Base-by-base conservation (phyloP, 2,797 vertebrate genomes). In the Leptodactylus fallax region DNA sequence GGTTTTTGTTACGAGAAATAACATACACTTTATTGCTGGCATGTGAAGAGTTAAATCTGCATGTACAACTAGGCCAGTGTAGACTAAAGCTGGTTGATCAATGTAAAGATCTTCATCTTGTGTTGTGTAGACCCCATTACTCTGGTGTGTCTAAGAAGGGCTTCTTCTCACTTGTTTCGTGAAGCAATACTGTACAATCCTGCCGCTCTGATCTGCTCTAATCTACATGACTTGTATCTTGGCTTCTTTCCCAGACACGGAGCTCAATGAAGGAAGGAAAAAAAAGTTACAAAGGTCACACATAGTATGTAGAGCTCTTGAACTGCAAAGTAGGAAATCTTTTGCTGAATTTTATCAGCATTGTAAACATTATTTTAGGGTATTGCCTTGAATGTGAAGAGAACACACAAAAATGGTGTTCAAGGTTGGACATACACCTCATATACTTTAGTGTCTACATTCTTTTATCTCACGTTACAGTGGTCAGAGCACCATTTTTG, bases 161-260 rank as follows among this genome's bases (percentile, higher is more conserved):
- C 67, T 27, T 71, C 53, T 25, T 71, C 78, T 85, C 65, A 51
- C 67, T 81, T 82, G 60, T 81, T 56, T 74, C 67, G 61, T 76
- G 71, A 16, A 85, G 74, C 47, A 77, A 25, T 74, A n/a, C n/a
- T n/a, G n/a, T n/a, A 76, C 83, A 85, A 85, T 76, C 83, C 83
- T 47, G 56, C 36, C 4, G 53, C 82, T 84, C 53, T 84, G 81
- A 83, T 85, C 36, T 76, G 13, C 56, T 63, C 21, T 63, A 77
- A 85, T 85, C 83, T 85, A 51, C 71, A 85, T 79, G 72, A 71
- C 87, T 81, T 81, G 74, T 49, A 78, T 79, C 81, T 87, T 87
- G 87, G 87, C 87, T 19, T 53, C 72, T 21, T 83, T 84, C 72
- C 81, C 81, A 79, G 81, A 16, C 81, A 87, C 21, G n/a, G 53